These are phyloP conservation scores for Halichondria panicea DNA, from an alignment of 37 sponge, comb jelly and placozoan species.

Conservation along the genomic window DNA sequence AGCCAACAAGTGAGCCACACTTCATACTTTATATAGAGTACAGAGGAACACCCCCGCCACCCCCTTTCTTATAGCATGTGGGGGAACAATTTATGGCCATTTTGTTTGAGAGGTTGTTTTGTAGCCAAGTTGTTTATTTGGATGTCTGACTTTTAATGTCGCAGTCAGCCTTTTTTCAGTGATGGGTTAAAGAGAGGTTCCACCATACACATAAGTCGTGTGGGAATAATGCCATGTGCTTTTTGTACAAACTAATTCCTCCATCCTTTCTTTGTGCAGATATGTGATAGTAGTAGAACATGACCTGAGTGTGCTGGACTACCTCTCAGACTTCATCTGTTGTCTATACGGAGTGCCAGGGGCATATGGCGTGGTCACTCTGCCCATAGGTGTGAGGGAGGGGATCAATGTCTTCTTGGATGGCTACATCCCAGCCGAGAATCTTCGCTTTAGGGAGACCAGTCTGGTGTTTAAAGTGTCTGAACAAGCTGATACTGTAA, in stretches of 20 bases:
- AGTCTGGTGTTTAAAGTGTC: slow-evolving; percentile 94
- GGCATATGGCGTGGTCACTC: slow-evolving; percentile 97
- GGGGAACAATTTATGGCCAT: too few relatives aligned
- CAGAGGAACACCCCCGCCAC: too few relatives aligned
- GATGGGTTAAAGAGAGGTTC: too few relatives aligned
- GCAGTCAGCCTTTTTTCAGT: too few relatives aligned
- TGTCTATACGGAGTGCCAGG: slow-evolving; percentile 97
- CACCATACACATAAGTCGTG: too few relatives aligned
- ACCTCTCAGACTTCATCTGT: slow-evolving; percentile 99
- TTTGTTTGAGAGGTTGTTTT: too few relatives aligned
- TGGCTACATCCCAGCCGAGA: slow-evolving; percentile 97
- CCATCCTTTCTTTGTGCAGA: slow-evolving; percentile 38
- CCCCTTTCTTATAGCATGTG: too few relatives aligned
- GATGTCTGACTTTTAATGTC: too few relatives aligned
- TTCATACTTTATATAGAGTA: too few relatives aligned
- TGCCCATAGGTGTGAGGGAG: slow-evolving; percentile 97
- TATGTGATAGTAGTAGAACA: slow-evolving; percentile 99
- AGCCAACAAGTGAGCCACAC: slow-evolving; percentile 63
- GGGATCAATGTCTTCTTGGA: slow-evolving; percentile 99
- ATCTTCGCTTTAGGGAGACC: slow-evolving; percentile 92
- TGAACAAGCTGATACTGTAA: slow-evolving; percentile 82
- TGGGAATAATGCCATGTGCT: too few relatives aligned
- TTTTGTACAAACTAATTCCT: too few relatives aligned
- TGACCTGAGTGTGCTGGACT: slow-evolving; percentile 98
- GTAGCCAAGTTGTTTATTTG: too few relatives aligned